Percentiles rank a stretch among this genome's conserved stretches.
phyloP scores from a whole-genome alignment of 2,113 vertebrate genomes.

The Pelecanus crispus region DNA sequence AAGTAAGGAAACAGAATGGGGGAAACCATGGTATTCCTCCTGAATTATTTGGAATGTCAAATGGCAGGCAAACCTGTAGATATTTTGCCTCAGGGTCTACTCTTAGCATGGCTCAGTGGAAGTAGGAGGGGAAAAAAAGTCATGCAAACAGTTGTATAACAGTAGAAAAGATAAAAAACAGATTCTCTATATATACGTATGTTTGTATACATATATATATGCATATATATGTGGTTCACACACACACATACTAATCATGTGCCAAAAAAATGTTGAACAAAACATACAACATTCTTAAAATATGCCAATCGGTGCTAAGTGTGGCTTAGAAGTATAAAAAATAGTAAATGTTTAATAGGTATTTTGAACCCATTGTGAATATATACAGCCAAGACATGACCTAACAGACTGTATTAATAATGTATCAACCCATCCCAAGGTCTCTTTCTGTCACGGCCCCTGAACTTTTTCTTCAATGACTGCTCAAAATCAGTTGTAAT shows the following conservation, averaged over 20 bases:
- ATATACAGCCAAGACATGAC: neutral
- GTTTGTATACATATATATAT: rapidly evolving
- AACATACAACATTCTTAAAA: neutral
- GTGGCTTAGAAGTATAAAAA: neutral
- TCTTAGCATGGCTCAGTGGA: neutral
- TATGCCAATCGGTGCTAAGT: neutral
- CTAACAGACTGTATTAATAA: slow-evolving; percentile 1
- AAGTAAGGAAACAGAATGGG: neutral
- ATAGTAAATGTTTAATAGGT: neutral
- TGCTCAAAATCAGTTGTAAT: neutral
- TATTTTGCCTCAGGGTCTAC: neutral
- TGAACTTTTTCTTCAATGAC: neutral
- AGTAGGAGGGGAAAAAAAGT: neutral
- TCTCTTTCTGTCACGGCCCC: neutral
- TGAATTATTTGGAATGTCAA: neutral
- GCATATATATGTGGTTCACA: neutral
- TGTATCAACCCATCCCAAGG: neutral
- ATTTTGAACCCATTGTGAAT: neutral
- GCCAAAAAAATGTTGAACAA: neutral
- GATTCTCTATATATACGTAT: rapidly evolving
- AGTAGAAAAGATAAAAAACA: neutral
- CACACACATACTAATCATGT: too few species aligned
- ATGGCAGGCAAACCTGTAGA: neutral
- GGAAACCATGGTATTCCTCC: neutral
- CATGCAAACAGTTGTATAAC: neutral